phyloP scores from a whole-genome alignment of 2,888 invertebrate genomes.

The Opisthograptis luteolata region DNA sequence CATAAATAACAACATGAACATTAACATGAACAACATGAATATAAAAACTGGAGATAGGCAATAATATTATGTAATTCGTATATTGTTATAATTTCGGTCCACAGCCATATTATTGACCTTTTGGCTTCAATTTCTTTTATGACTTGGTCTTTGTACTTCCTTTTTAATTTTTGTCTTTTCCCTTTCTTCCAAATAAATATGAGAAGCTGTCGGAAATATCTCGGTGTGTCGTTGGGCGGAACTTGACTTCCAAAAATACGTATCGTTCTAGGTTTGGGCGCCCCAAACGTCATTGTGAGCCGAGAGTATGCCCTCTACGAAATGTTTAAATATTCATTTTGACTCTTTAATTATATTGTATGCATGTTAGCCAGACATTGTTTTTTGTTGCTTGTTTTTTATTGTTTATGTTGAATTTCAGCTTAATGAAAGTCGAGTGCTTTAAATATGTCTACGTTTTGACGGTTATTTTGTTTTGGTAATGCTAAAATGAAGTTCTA shows the following conservation, averaged over 20 bases:
- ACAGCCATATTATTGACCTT: too few species aligned
- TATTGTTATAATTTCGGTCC: too few species aligned
- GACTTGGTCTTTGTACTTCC: too few species aligned
- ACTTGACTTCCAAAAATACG: constrained; percentile 75
- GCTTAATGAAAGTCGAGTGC: not conserved
- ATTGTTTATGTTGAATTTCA: too few species aligned
- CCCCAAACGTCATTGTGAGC: constrained; percentile 77
- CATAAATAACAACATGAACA: too few species aligned
- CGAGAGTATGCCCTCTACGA: constrained; percentile 64
- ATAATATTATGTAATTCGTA: too few species aligned
- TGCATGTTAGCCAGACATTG: constrained; percentile 72
- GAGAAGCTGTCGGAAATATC: constrained; percentile 29
- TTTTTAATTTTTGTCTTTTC: too few species aligned
- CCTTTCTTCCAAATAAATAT: not conserved
- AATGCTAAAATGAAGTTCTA: too few species aligned
- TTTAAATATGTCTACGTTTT: not conserved
- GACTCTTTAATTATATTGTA: constrained; percentile 80
- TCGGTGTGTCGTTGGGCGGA: constrained; percentile 53
- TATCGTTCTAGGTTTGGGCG: constrained; percentile 74
- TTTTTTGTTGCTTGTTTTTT: constrained; percentile 56
- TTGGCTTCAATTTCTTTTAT: too few species aligned
- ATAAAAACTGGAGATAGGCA: too few species aligned
- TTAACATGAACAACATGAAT: too few species aligned
- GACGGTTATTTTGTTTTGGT: not conserved
- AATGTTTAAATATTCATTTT: constrained; percentile 82